A percentile compares a stretch with the other conserved stretches of the same genome.
Conservation (phyloP, 2,113 vertebrate genomes). For the Lampris megalopsis region DNA sequence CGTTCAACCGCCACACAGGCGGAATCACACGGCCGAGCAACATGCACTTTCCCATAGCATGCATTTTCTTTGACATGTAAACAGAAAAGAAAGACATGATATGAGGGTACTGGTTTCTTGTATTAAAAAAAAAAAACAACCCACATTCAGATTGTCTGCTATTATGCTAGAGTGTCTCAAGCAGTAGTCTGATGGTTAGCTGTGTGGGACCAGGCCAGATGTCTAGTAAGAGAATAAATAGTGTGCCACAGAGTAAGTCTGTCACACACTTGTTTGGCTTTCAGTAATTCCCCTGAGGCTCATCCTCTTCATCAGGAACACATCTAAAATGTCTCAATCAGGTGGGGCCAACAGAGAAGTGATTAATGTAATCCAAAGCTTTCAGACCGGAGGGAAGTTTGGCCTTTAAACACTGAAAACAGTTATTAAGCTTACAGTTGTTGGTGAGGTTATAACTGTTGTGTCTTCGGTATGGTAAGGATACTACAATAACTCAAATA, state of each 20-base stretch:
- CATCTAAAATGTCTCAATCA: background rate
- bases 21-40: background rate
- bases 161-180: slow-evolving; percentile 4
- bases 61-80: slow-evolving; percentile 16
- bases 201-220: slow-evolving; percentile 21
- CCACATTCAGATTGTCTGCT: background rate
- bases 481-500: slow-evolving; percentile 25
- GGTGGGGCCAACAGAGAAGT: background rate
- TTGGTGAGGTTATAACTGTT: slow-evolving; percentile 22
- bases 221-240: slow-evolving; percentile 29
- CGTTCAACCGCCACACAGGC: slow-evolving; percentile 22
- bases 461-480: too few relatives aligned
- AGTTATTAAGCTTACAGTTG: slow-evolving; percentile 9
- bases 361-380: slow-evolving; percentile 6
- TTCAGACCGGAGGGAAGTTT: slow-evolving; percentile 28
- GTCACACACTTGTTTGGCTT: background rate
- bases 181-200: slow-evolving; percentile 21
- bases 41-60: slow-evolving; percentile 33
- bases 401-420: slow-evolving; percentile 25
- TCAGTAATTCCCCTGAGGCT: background rate
- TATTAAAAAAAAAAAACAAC: slow-evolving; percentile 25
- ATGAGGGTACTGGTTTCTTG: slow-evolving; percentile 3
- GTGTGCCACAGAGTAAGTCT: background rate
- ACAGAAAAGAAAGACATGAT: slow-evolving; percentile 10
- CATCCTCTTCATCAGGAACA: background rate